phyloP scores from a whole-genome alignment of 1,140 invertebrate genomes.

The Bombus sibiricus region DNA sequence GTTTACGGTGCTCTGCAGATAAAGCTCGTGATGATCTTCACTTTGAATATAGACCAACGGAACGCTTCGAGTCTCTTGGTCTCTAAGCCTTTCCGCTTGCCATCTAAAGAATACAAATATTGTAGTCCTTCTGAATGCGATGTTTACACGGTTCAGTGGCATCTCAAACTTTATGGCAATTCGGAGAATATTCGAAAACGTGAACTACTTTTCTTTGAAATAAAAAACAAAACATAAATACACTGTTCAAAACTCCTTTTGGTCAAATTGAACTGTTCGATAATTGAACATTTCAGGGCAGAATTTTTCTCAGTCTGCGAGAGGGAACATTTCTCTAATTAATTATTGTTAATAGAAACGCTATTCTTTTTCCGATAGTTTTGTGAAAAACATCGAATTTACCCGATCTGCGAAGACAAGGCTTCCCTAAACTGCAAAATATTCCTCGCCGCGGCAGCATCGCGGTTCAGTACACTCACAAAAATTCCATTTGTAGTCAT shows the following conservation, averaged over 20 bases:
- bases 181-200: not conserved
- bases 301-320: too few relatives aligned
- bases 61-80: slow-evolving; percentile 33
- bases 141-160: not conserved
- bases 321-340: too few relatives aligned
- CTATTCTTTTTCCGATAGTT: too few relatives aligned
- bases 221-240: too few relatives aligned
- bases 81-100: slow-evolving; percentile 30
- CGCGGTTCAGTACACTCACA: slow-evolving; percentile 4
- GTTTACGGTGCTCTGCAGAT: slow-evolving; percentile 8
- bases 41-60: slow-evolving; percentile 45
- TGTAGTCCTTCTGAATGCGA: not conserved
- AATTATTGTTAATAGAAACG: too few relatives aligned
- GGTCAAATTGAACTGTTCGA: not conserved
- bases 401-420: slow-evolving; percentile 20
- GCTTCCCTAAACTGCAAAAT: slow-evolving; percentile 36
- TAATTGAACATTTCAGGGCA: not conserved
- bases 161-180: not conserved
- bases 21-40: slow-evolving; percentile 28
- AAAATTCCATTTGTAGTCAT: slow-evolving; percentile 40
- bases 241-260: not conserved
- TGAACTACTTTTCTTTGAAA: not conserved
- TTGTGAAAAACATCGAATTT: not conserved
- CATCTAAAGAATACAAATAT: slow-evolving; percentile 25
- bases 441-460: not conserved